Evolutionary conservation across 2,797 vertebrate species (phyloP), one percentile per base, ranked within the genome.

Genomic region (Falco cherrug): DNA sequence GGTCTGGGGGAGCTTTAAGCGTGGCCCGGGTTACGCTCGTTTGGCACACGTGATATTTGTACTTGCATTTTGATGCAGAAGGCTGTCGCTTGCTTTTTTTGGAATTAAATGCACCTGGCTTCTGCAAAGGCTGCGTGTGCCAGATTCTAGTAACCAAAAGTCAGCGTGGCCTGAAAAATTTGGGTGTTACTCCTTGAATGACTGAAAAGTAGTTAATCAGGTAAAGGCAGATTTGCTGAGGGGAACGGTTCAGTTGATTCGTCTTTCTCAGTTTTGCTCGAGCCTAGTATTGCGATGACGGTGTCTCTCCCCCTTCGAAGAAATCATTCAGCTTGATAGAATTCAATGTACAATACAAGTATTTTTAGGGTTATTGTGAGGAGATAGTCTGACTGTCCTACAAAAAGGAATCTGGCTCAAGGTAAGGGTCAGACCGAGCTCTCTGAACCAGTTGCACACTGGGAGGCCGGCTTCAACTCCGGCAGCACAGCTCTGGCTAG

Each of bases 281-380:
- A 2, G 19, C 35, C 35, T 14, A 0, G 19, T 47, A 16, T 50
- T 7, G 0, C 9, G 21, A 1, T 26, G 61, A 25, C 24, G 48
- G 7, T 24, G 6, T 6, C 60, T 8, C n/a, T 57, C 7, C 56
- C 54, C 59, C 77, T 47, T 63, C 4, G 17, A 81, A 89, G 65
- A 88, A 94, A 37, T 68, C 83, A 3, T 21, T 64, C 43, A 3
- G 12, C 28, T 70, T 12, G 71, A 20, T 16, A 43, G 71, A 70
- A 67, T 75, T 57, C 0, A 0, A 7, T 2, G 0, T 9, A 25
- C 67, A 61, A 8, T 84, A 5, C 10, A 2, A 84, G 1, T 92
- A 89, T 93, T 95, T 92, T 84, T 84, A 67, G 89, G 67, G 59
- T 68, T 68, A 51, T 94, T 90, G 84, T 81, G 25, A 70, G 56